Conservation (phyloP, 1,140 invertebrate species). For the Melitaea cinxia region DNA sequence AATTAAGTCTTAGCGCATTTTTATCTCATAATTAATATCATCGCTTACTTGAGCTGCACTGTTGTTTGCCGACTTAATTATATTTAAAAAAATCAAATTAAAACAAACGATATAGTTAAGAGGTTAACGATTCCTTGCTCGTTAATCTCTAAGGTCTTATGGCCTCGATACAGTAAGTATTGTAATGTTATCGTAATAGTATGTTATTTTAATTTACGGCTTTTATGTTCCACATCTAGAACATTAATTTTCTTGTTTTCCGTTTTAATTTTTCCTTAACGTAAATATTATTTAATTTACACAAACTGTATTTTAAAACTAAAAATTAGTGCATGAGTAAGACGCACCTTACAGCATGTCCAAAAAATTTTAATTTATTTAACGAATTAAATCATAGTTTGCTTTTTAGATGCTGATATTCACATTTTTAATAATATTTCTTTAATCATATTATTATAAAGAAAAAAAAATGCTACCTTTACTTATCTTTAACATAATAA, state of each 20-base stretch:
- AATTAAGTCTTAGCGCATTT: too few species aligned
- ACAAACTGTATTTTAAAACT: not conserved
- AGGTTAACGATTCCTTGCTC: constrained; percentile 63
- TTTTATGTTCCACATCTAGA: constrained; percentile 56
- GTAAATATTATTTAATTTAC: not conserved
- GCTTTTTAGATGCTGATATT: too few species aligned
- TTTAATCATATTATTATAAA: too few species aligned
- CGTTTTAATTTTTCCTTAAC: constrained; percentile 38
- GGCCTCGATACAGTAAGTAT: constrained; percentile 56
- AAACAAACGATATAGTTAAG: constrained; percentile 42
- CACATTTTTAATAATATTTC: too few species aligned
- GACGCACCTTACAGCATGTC: too few species aligned
- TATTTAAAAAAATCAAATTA: not conserved
- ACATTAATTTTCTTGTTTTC: constrained; percentile 50
- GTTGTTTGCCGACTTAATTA: not conserved
- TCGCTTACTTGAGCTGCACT: too few species aligned
- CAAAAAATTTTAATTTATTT: too few species aligned
- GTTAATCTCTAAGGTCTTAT: constrained; percentile 44
- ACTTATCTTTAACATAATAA: too few species aligned
- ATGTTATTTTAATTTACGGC: constrained; percentile 63
- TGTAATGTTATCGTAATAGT: constrained; percentile 64
- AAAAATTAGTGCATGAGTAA: too few species aligned
- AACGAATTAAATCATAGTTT: too few species aligned
- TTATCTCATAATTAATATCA: too few species aligned
- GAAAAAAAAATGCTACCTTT: too few species aligned